Evolutionary conservation across 2,888 invertebrate genomes (phyloP), one percentile per base, ranked within the genome.

Genomic region (Callinectes sapidus): DNA sequence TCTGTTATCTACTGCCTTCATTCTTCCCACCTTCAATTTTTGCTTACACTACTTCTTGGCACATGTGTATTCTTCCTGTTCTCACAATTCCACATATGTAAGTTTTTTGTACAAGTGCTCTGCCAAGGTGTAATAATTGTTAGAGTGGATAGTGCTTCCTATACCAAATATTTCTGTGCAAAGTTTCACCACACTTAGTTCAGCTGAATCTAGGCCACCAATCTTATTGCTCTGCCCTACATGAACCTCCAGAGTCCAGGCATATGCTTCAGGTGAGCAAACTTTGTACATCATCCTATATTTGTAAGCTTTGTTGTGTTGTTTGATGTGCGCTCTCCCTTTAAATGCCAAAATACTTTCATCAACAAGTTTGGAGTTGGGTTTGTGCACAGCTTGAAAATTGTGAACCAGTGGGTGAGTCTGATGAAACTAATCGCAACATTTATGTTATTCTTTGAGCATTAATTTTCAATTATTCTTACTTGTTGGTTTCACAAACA

Each of bases 231-330:
- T 8, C 54, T 87, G 66, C 13, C 91, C 92, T 23, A 77, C 13
- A 35, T 91, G 77, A 66, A 93, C 77, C 16, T 88, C 23, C 23
- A 91, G 87, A 88, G n/a, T n/a, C n/a, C n/a, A n/a, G n/a, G n/a
- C n/a, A n/a, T n/a, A n/a, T n/a, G n/a, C n/a, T 93, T 93, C 90
- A 48, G 90, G 90, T 14, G 90, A 88, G 71, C 92, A 92, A 14
- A 91, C 35, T 55, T 92, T 92, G 48, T 92, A 92, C 91, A 39
- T 87, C 61, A 48, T 91, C 48, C 48, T 10, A 48, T 48, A 48
- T 48, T 48, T 48, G 8, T 48, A 10, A 48, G 48, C 48, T 48
- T 87, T n/a, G 87, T 66, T 42, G 48, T 87, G 14, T n/a, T 87
- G 54, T 91, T 61, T 61, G 61, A 61, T 61, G 5, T 23, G 2